Evolutionary conservation across 2,113 vertebrate genomes (phyloP).

Genomic region (Syrrhaptes paradoxus): DNA sequence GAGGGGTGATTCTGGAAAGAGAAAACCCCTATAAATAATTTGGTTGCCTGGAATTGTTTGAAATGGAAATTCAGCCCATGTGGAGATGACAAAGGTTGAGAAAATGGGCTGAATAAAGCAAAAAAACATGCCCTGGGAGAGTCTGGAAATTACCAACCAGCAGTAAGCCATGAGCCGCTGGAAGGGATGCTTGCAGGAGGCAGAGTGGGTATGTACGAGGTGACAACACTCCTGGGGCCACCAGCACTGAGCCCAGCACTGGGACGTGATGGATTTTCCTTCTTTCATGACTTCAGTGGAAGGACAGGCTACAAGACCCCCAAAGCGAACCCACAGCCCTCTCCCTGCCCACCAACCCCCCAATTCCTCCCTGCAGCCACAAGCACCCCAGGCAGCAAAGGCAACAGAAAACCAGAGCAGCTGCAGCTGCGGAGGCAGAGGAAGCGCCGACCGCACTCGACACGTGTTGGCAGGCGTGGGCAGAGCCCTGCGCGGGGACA

Average conservation of each 20-base stretch:
- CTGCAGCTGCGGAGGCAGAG: neutral
- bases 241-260: neutral
- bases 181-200: accelerated
- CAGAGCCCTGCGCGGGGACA: neutral
- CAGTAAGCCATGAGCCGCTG: neutral
- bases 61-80: slow-evolving; percentile 18
- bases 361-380: neutral
- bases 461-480: neutral
- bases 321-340: neutral
- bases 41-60: neutral
- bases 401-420: neutral
- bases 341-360: neutral
- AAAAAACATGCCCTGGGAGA: neutral
- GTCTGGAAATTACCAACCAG: neutral
- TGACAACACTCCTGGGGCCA: neutral
- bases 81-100: neutral
- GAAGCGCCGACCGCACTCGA: neutral
- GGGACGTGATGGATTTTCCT: neutral
- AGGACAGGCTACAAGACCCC: neutral
- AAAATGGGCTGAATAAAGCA: neutral
- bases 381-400: neutral
- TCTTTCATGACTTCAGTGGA: neutral
- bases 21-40: neutral
- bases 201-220: accelerated
- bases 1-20: neutral